Percentiles rank a stretch among this genome's conserved stretches.
These are phyloP conservation scores for Zapus hudsonius DNA, from an alignment of 2,113 vertebrate genomes.

Conservation along the genomic window DNA sequence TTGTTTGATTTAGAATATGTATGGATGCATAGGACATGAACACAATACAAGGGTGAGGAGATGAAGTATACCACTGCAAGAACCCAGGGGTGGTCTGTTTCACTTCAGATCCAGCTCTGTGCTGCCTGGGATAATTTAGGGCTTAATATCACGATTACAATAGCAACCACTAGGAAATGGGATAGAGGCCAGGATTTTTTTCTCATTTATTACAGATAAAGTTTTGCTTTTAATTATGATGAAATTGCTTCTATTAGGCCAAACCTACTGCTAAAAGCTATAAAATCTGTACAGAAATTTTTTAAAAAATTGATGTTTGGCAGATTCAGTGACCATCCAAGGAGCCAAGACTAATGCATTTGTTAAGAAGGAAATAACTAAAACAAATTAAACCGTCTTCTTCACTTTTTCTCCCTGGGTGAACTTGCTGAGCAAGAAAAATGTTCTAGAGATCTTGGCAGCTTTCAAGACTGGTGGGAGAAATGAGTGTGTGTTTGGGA, in stretches of 20 bases:
- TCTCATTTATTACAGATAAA: not conserved
- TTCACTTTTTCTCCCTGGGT: not conserved
- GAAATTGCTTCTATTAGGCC: not conserved
- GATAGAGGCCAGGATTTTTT: not conserved
- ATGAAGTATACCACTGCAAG: not conserved
- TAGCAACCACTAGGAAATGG: not conserved
- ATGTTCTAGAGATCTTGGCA: not conserved
- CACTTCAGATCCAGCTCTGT: not conserved
- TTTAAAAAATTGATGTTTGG: slow-evolving; percentile 4
- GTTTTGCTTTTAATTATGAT: not conserved
- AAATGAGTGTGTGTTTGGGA: not conserved
- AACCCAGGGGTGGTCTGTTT: not conserved
- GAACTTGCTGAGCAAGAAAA: not conserved
- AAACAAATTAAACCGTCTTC: not conserved
- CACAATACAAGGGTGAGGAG: not conserved
- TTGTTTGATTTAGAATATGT: not conserved
- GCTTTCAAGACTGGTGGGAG: not conserved
- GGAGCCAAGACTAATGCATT: not conserved
- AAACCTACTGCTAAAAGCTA: slow-evolving; percentile 30
- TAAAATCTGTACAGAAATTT: slow-evolving; percentile 6
- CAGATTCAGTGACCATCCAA: not conserved
- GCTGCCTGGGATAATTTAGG: not conserved
- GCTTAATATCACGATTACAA: not conserved
- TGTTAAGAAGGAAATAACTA: not conserved
- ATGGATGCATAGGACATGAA: not conserved